These are phyloP conservation scores for Rhinatrema bivittatum DNA, from an alignment of 2,797 vertebrate species.

Conservation along the genomic window DNA sequence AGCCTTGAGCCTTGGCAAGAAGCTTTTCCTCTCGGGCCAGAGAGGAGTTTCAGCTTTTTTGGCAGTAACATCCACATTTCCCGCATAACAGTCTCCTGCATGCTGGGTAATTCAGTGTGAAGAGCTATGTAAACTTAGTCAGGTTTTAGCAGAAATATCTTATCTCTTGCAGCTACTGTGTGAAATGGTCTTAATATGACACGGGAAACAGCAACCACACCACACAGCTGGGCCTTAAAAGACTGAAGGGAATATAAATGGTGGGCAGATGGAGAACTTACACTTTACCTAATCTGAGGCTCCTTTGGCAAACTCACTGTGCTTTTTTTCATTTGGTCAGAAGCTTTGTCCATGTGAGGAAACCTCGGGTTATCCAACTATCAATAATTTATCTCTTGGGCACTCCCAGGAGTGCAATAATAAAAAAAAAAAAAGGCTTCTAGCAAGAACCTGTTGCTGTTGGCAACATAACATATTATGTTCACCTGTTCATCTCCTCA, in stretches of 20 bases:
- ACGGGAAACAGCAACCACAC: slow-evolving; percentile 19
- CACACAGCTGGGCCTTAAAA: slow-evolving; percentile 9
- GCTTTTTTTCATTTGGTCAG: slow-evolving; percentile 1
- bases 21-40: no score
- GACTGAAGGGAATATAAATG: background rate
- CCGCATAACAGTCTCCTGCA: no score
- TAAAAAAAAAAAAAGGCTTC: background rate
- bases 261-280: slow-evolving; percentile 1
- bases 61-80: no score
- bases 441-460: background rate
- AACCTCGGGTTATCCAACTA: background rate
- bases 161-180: slow-evolving; percentile 36
- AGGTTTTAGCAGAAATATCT: slow-evolving; percentile 51
- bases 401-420: slow-evolving; percentile 12
- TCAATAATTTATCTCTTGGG: slow-evolving; percentile 15
- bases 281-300: slow-evolving; percentile 5
- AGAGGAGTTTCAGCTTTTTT: no score
- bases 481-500: slow-evolving; percentile 34
- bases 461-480: background rate
- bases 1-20: no score
- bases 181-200: slow-evolving; percentile 45
- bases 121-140: slow-evolving; percentile 70
- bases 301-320: slow-evolving; percentile 1
- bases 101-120: slow-evolving; percentile 51
- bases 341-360: background rate